Conservation (phyloP, 2,113 vertebrate species). For the Oreochromis niloticus region DNA sequence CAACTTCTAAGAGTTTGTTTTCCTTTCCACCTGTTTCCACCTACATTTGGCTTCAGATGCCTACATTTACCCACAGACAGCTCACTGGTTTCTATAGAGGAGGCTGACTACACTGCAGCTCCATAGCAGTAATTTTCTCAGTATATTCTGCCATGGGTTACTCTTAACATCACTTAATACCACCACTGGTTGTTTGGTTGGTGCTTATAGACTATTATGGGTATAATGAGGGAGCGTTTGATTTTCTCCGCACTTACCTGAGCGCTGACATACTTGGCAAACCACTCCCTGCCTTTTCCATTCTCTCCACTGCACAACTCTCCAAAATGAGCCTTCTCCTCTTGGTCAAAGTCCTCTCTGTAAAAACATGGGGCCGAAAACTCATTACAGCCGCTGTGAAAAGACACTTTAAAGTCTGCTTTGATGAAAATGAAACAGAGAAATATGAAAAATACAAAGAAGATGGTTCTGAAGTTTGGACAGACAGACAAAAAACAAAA, state of each 20-base stretch:
- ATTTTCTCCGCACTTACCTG: constrained; percentile 72
- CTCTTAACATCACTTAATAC: neutral
- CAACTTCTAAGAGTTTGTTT: neutral
- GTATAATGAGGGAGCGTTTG: neutral
- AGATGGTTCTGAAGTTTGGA: neutral
- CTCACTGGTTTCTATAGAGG: neutral
- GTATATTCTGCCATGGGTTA: neutral
- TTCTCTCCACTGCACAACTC: constrained; percentile 86
- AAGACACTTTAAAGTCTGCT: neutral
- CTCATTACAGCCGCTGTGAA: neutral
- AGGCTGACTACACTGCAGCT: neutral
- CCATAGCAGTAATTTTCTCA: neutral
- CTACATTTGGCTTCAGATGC: neutral
- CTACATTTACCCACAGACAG: neutral
- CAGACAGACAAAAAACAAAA: neutral
- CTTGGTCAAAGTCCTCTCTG: constrained; percentile 91
- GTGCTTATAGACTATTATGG: neutral
- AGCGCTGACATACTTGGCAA: constrained; percentile 88
- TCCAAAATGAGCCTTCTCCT: constrained; percentile 92
- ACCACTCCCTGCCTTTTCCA: constrained; percentile 93
- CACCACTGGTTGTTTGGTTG: neutral
- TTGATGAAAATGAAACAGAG: neutral
- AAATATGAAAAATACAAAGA: neutral
- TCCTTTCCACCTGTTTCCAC: no score
- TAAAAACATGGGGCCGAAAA: neutral